phyloP scores from a whole-genome alignment of 2,888 invertebrate species.

The Epistrophella euchroma region DNA sequence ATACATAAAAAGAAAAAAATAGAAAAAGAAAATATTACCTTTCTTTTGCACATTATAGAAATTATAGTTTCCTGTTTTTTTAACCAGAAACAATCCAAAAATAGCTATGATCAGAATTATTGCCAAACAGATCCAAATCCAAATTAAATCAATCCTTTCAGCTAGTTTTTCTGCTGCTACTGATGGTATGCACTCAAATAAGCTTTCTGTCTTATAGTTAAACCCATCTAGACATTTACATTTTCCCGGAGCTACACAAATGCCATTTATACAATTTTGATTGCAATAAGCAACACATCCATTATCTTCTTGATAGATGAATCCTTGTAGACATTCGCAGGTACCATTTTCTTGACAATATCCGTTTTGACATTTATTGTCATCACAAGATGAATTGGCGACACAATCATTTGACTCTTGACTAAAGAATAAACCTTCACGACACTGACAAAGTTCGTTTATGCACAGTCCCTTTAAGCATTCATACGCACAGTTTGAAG shows the following conservation, averaged over 20 bases:
- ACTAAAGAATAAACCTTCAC: background rate
- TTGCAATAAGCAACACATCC: background rate
- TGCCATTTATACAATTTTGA: background rate
- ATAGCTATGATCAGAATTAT: too few relatives aligned
- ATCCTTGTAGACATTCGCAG: background rate
- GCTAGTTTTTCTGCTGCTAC: background rate
- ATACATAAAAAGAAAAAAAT: too few relatives aligned
- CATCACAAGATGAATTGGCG: background rate
- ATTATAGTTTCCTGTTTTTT: too few relatives aligned
- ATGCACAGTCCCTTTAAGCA: background rate
- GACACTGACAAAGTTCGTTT: background rate
- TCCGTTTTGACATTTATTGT: background rate
- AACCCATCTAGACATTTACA: constrained; percentile 1
- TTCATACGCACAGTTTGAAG: background rate
- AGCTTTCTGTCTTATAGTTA: background rate
- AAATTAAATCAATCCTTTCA: too few relatives aligned
- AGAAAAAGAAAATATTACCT: too few relatives aligned
- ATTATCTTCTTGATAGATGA: background rate
- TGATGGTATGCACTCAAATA: background rate
- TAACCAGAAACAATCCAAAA: too few relatives aligned
- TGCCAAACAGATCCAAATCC: too few relatives aligned
- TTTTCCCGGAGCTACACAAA: background rate
- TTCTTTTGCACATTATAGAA: too few relatives aligned
- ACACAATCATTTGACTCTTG: background rate
- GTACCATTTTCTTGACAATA: background rate